A percentile compares a stretch with the other conserved stretches of the same genome.
phyloP scores from a whole-genome alignment of 2,888 invertebrate genomes.

The Podabrus alpinus region DNA sequence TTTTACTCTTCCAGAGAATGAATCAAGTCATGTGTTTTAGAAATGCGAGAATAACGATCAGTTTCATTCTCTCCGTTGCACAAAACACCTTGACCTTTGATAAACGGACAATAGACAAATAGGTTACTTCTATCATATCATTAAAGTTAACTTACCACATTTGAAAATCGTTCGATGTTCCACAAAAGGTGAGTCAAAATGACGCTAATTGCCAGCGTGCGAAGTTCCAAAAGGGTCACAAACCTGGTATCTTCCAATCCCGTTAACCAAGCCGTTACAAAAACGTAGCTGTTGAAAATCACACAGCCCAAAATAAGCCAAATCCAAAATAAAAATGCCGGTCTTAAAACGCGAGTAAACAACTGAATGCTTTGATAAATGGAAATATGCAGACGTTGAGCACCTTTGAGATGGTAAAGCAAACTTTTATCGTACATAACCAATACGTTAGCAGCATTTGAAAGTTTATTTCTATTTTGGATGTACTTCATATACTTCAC shows the following conservation, averaged over 20 bases:
- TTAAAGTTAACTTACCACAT: not conserved
- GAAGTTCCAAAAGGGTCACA: not conserved
- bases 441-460: not conserved
- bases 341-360: not conserved
- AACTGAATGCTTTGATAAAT: not conserved
- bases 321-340: constrained; percentile 11
- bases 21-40: too few species aligned
- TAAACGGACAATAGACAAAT: too few species aligned
- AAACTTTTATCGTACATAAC: not conserved
- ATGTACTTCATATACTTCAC: not conserved
- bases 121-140: too few species aligned
- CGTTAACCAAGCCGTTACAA: constrained; percentile 1
- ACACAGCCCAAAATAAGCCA: not conserved
- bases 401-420: not conserved
- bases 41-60: too few species aligned
- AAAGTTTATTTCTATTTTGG: not conserved
- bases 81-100: too few species aligned
- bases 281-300: constrained; percentile 12
- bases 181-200: not conserved
- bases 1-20: too few species aligned
- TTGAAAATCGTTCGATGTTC: not conserved
- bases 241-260: constrained; percentile 5
- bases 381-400: not conserved
- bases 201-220: not conserved
- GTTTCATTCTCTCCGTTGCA: too few species aligned